Percentiles rank a stretch among this genome's conserved stretches.
phyloP scores from a whole-genome alignment of 2,888 invertebrate genomes.

The Eupsilia transversa region DNA sequence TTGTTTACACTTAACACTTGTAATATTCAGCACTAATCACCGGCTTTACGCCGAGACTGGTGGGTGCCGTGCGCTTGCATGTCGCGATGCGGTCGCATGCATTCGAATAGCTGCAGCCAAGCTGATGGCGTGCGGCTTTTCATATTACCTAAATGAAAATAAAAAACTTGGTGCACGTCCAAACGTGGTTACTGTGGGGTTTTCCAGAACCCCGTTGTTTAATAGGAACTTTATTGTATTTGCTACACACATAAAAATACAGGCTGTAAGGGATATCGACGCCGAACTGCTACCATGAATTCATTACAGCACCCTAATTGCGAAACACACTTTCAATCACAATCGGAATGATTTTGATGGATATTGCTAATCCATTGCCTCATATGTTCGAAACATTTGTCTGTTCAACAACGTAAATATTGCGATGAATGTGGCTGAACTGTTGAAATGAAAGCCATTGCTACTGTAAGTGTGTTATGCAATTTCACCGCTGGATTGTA shows the following conservation, averaged over 20 bases:
- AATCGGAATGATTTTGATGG: too few species aligned
- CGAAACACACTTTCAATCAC: too few species aligned
- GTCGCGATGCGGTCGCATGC: conserved; percentile 51
- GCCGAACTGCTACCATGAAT: too few species aligned
- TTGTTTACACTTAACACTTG: background rate
- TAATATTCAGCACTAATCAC: conserved; percentile 20
- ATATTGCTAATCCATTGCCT: too few species aligned
- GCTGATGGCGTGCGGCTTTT: conserved; percentile 44
- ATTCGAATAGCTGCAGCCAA: conserved; percentile 25
- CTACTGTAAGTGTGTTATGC: too few species aligned
- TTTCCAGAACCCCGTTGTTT: conserved; percentile 9
- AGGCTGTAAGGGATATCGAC: background rate
- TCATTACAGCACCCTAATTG: too few species aligned
- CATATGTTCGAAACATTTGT: too few species aligned
- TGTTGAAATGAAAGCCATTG: too few species aligned
- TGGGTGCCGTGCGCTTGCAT: conserved; percentile 45
- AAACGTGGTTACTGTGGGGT: conserved; percentile 2
- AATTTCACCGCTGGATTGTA: too few species aligned
- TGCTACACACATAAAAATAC: background rate
- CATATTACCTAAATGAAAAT: conserved; percentile 41
- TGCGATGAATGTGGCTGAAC: too few species aligned
- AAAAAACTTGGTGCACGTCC: conserved; percentile 11
- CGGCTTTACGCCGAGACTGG: background rate
- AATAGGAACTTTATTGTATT: background rate
- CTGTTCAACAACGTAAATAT: too few species aligned